Evolutionary conservation across 2,797 vertebrate genomes (phyloP).

Genomic region (Ambastaia sidthimunki): DNA sequence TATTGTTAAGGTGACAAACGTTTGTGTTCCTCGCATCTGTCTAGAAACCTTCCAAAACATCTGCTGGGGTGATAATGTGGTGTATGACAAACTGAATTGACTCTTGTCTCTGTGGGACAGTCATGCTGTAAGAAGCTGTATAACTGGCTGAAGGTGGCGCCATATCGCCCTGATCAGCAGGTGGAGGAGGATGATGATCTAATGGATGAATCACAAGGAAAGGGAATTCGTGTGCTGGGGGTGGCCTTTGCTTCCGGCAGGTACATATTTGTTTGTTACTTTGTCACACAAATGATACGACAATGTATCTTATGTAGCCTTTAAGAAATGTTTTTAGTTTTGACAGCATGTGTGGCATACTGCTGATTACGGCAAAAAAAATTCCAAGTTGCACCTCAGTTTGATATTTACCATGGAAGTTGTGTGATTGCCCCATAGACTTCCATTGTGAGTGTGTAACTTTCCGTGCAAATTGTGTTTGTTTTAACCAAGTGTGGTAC

Average conservation of each 20-base stretch:
- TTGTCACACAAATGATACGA: background rate
- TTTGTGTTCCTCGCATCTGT: background rate
- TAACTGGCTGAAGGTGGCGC: conserved; percentile 95
- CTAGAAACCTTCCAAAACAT: background rate
- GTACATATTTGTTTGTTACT: conserved; percentile 68
- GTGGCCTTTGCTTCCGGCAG: conserved; percentile 93
- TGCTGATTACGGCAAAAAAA: too few relatives aligned
- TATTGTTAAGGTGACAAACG: conserved; percentile 86
- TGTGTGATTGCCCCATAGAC: too few relatives aligned
- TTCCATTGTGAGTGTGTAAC: too few relatives aligned
- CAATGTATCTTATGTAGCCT: background rate
- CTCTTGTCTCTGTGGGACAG: conserved; percentile 66
- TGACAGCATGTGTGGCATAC: background rate
- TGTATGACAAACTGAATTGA: background rate
- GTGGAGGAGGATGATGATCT: conserved; percentile 98
- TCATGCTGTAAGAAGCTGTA: conserved; percentile 94
- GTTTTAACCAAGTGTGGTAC: too few relatives aligned
- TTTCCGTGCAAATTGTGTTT: too few relatives aligned
- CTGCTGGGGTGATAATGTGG: background rate
- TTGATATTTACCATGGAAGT: background rate
- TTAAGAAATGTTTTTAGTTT: background rate
- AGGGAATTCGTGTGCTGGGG: conserved; percentile 94
- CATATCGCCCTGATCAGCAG: conserved; percentile 96
- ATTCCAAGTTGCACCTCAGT: background rate
- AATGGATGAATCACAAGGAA: conserved; percentile 96